Evolutionary conservation across 2,888 invertebrate genomes (phyloP), one percentile per base, ranked within the genome.

Genomic region (Lypha dubia): DNA sequence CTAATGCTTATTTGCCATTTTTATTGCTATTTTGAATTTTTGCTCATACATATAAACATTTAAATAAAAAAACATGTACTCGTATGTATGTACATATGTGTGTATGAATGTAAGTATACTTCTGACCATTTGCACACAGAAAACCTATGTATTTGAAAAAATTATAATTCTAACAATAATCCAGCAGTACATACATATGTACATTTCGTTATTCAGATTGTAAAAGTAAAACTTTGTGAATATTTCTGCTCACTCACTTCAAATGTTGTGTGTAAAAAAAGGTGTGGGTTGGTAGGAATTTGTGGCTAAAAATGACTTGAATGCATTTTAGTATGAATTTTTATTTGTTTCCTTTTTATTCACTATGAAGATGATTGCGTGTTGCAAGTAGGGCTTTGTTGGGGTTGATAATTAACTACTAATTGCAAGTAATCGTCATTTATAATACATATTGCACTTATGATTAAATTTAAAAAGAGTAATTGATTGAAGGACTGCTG

Each of bases 111-210:
- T 46, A n/a, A n/a, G n/a, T 38, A n/a, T 0, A 62, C 22, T 7
- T 67, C n/a, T 46, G 22, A 35, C 22, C 44, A 35, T 49, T 76
- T 56, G 22, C n/a, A 32, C 17, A 28, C 24, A 28, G 17, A 22
- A n/a, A 38, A 24, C 13, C 3, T 49, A 44, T 65, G 28, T 4
- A 28, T n/a, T 71, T 38, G 13, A 20, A 35, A 28, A 56, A 71
- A 71, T 65, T 63, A 46, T 56, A 63, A 71, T 79, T 71, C 70
- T 70, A 71, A 79, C 79, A 71, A 65, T 46, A 65, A 56, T 46
- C 35, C 1, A n/a, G n/a, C n/a, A n/a, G n/a, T n/a, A n/a, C n/a
- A n/a, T n/a, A n/a, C n/a, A n/a, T n/a, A n/a, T n/a, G 20, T 62
- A 46, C 35, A 2, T 20, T 62, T 71, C 7, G 22, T 63, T 63